phyloP scores from a whole-genome alignment of 1,140 invertebrate species.

The Ostrea edulis region DNA sequence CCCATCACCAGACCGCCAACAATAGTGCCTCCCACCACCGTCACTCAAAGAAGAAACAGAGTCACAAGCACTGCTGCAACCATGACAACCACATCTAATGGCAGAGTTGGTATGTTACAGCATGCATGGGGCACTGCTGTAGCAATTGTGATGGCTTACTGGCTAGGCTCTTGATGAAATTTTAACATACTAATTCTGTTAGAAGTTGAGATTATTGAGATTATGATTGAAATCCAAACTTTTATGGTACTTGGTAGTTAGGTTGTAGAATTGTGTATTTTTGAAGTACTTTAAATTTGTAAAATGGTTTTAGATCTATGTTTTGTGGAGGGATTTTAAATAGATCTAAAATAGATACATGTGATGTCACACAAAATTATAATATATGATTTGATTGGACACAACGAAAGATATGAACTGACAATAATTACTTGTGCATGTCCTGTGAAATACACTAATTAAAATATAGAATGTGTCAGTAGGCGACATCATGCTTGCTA shows the following conservation, averaged over 20 bases:
- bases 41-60: not conserved
- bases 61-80: not conserved
- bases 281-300: not conserved
- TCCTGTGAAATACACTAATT: too few relatives aligned
- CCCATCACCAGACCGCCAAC: not conserved
- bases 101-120: constrained; percentile 24
- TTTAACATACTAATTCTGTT: not conserved
- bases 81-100: not conserved
- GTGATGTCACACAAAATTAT: too few relatives aligned
- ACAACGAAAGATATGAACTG: too few relatives aligned
- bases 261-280: not conserved
- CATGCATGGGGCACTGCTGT: constrained; percentile 26
- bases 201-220: too few relatives aligned
- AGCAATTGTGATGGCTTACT: constrained; percentile 31
- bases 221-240: not conserved
- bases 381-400: too few relatives aligned
- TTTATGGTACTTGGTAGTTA: not conserved
- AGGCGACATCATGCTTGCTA: too few relatives aligned
- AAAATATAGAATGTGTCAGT: too few relatives aligned
- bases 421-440: too few relatives aligned
- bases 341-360: too few relatives aligned
- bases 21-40: not conserved
- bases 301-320: not conserved
- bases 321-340: too few relatives aligned
- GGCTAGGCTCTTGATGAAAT: not conserved